Base-by-base conservation (phyloP, 2,113 vertebrate genomes). In the Hemibagrus wyckioides region DNA sequence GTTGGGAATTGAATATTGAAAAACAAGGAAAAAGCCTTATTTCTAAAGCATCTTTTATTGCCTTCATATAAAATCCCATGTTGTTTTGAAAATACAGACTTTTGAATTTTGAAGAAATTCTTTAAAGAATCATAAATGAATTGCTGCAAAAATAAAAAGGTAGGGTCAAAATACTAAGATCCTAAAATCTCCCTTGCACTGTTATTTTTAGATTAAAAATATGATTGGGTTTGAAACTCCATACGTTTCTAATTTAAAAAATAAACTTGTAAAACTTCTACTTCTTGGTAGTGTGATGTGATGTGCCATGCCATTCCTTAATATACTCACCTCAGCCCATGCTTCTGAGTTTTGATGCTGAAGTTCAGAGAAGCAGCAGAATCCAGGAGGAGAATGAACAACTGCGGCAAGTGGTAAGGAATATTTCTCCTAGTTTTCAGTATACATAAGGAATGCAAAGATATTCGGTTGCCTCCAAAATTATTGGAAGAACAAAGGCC, bases 361-460 rank as follows among this genome's bases (percentile, higher is more conserved):
- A 99, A 88, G 97, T 97, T 85, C 97, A 99, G 94, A 96, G 94
- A 90, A 97, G 90, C 86, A 94, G 88, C 50, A 90, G 94, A 54
- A 75, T 98, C 56, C 95, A 96, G 41, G 98, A 99, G 85, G 98
- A 99, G 93, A 99, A 98, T 5, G 98, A 99, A 86, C 94, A 93
- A 0, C 92, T 98, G 81, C 95, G 96, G 17, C 98, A 99, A 88
- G 92, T 94, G 97, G 98, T 99, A 87, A 93, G 90, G 28, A 23
- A 79, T 76, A n/a, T 54, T 2, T 88, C 67, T 82, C 7, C n/a
- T 28, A 25, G 14, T 44, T 6, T 21, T 54, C 13, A 48, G 1
- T 19, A 25, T 83, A 83, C 65, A 39, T 76, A 11, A 75, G n/a
- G 1, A 48, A 21, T 23, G 7, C 30, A 36, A 15, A 36, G 63